Percentiles rank a stretch among this genome's conserved stretches.
These are phyloP conservation scores for Aphaenogaster ashmeadi DNA, from an alignment of 1,140 invertebrate species.

Conservation along the genomic window DNA sequence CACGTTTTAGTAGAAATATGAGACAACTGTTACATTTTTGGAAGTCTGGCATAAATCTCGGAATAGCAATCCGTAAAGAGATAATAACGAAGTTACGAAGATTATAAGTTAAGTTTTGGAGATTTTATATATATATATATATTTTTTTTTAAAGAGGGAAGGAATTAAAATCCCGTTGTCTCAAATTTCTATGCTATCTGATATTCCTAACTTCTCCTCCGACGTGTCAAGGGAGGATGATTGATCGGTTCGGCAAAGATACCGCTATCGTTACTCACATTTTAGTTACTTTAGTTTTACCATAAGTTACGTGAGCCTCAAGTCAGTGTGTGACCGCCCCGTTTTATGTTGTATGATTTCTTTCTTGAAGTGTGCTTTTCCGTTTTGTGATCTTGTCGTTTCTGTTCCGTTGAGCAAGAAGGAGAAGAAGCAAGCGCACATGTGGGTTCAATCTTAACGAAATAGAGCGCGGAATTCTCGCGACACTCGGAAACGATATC, in stretches of 20 bases:
- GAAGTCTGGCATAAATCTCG: not conserved
- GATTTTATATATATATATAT: not conserved
- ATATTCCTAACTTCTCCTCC: conserved; percentile 23
- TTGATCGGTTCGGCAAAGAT: conserved; percentile 48
- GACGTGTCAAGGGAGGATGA: conserved; percentile 25
- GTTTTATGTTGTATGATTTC: conserved; percentile 80
- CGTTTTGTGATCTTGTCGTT: conserved; percentile 61
- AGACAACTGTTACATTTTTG: not conserved
- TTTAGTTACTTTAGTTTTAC: conserved; percentile 78
- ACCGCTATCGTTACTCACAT: conserved; percentile 63
- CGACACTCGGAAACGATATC: not conserved
- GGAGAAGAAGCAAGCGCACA: conserved; percentile 24
- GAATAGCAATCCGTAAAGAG: not conserved
- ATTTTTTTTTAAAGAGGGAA: not conserved
- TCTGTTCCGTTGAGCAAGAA: conserved; percentile 63
- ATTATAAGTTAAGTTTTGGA: not conserved
- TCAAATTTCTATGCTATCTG: conserved; percentile 33
- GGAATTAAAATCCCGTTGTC: conserved; percentile 9
- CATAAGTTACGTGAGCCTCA: conserved; percentile 64
- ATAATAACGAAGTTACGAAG: not conserved
- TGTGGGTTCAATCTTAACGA: conserved; percentile 82
- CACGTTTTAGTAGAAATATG: conserved; percentile 48
- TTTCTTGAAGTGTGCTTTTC: conserved; percentile 70
- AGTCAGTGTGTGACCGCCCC: conserved; percentile 73
- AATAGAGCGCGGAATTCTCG: conserved; percentile 72